Conservation (phyloP, 1,140 invertebrate species). For the Drosophila kurseongensis region DNA sequence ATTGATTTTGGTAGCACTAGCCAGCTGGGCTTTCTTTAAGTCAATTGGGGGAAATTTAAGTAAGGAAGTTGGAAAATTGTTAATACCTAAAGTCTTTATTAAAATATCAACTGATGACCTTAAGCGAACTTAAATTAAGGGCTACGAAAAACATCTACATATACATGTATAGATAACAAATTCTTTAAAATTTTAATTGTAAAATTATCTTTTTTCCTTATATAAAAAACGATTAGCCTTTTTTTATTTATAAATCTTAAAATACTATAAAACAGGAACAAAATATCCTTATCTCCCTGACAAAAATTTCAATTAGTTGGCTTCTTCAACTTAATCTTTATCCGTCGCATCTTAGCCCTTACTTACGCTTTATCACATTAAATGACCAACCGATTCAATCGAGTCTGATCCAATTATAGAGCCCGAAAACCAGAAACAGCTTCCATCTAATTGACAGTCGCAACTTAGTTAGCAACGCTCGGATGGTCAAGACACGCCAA, state of each 20-base stretch:
- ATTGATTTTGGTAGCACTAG: conserved; percentile 22
- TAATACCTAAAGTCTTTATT: no score
- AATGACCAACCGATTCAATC: conserved; percentile 5
- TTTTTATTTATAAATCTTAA: no score
- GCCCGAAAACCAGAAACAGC: conserved; percentile 34
- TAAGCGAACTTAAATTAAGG: no score
- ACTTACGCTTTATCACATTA: neutral
- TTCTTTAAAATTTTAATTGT: no score
- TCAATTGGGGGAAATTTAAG: neutral
- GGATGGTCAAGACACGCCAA: conserved; percentile 29
- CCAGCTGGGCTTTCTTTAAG: neutral
- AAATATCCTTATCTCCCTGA: no score
- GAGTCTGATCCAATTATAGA: conserved; percentile 38
- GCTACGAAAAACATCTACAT: no score
- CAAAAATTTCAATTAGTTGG: neutral
- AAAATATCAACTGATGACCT: no score
- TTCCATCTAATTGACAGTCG: conserved; percentile 68
- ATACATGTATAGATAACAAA: no score
- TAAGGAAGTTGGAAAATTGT: neutral
- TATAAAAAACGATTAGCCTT: no score
- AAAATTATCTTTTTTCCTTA: no score
- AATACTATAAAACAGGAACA: no score
- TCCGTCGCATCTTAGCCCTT: neutral
- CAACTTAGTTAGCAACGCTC: conserved; percentile 48
- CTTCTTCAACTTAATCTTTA: neutral